Evolutionary conservation across 1,140 invertebrate genomes (phyloP).

Genomic region (Babylonia areolata): DNA sequence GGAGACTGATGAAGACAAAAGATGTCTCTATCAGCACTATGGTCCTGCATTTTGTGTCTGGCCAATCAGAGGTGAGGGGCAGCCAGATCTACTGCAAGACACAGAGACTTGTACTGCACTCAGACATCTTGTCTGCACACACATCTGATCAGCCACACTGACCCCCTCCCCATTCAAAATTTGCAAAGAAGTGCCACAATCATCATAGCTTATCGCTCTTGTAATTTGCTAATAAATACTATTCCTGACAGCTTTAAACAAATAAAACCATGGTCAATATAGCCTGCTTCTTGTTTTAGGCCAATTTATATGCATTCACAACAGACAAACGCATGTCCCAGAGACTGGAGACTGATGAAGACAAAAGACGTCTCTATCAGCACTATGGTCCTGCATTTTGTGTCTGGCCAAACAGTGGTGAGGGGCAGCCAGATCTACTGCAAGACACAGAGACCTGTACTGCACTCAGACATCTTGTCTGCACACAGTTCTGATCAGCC

Average conservation of each 20-base stretch:
- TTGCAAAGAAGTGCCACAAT: neutral
- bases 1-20: constrained; percentile 20
- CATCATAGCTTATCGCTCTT: neutral
- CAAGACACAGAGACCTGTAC: constrained; percentile 11
- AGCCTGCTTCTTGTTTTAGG: too few relatives aligned
- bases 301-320: too few relatives aligned
- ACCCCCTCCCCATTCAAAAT: neutral
- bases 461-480: constrained; percentile 14
- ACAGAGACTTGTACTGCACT: neutral
- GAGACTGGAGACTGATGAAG: constrained; percentile 35
- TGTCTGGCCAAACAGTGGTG: constrained; percentile 20
- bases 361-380: constrained; percentile 24
- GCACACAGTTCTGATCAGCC: constrained; percentile 16
- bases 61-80: constrained; percentile 23
- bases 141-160: neutral
- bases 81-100: constrained; percentile 12
- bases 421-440: constrained; percentile 11
- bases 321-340: neutral
- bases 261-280: too few relatives aligned
- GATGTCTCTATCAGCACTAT: constrained; percentile 25
- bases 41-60: constrained; percentile 17
- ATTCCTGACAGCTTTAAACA: too few relatives aligned
- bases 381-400: constrained; percentile 29
- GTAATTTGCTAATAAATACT: too few relatives aligned
- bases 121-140: neutral